Percentiles rank a stretch among this genome's conserved stretches.
Evolutionary conservation across 2,797 vertebrate species (phyloP).

Genomic region (Pteronotus mesoamericanus): DNA sequence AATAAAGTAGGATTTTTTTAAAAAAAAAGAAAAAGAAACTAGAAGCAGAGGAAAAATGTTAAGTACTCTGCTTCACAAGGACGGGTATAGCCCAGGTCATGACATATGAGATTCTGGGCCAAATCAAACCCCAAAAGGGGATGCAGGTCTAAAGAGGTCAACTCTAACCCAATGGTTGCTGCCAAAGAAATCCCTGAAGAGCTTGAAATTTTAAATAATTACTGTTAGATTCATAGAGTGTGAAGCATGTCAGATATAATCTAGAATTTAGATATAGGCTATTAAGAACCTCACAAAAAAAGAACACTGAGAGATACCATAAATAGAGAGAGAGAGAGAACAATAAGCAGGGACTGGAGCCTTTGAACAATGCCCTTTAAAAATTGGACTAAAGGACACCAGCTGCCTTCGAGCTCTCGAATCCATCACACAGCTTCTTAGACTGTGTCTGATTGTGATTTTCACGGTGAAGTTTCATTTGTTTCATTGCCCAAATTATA

Average conservation of each 20-base stretch:
- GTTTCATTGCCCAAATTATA: slow-evolving; percentile 51
- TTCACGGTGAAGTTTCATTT: slow-evolving; percentile 52
- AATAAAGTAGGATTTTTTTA: background rate
- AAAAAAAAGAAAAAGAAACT: background rate
- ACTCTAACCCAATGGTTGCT: background rate
- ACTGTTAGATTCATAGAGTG: background rate
- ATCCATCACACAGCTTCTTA: slow-evolving; percentile 17
- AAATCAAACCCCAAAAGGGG: background rate
- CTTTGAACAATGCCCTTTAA: background rate
- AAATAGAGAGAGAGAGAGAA: background rate
- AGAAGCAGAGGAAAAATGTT: background rate
- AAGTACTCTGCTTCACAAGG: background rate
- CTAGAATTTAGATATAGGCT: slow-evolving; percentile 31
- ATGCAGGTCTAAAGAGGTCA: background rate
- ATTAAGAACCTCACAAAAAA: background rate
- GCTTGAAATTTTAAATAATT: slow-evolving; percentile 39
- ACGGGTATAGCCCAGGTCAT: background rate
- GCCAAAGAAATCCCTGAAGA: slow-evolving; percentile 11
- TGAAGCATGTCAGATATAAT: background rate
- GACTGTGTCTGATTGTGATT: slow-evolving; percentile 61
- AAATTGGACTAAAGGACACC: background rate
- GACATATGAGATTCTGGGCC: background rate
- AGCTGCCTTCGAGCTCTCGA: slow-evolving; percentile 37
- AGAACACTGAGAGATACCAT: background rate
- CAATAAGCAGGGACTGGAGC: background rate